Evolutionary conservation across 2,888 invertebrate genomes (phyloP), one percentile per base, ranked within the genome.

Genomic region (Odontocolon sp.): DNA sequence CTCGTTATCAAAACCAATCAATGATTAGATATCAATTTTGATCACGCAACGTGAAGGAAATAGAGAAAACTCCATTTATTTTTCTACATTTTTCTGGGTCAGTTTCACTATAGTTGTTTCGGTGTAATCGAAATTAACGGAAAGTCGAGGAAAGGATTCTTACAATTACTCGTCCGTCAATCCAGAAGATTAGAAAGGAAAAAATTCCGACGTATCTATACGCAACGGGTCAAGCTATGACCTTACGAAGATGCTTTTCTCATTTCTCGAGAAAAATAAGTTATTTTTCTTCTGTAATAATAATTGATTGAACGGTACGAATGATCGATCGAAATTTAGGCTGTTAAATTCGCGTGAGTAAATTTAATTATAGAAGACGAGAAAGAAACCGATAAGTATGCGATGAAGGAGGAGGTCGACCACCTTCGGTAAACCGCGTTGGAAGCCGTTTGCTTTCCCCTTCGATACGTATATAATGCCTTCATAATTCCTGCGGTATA

Each of bases 401-500:
- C 16, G 50, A 54, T 14, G 33, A 70, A 66, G 61, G 36, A 64
- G 45, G 64, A 76, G 76, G 71, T 76, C 71, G 71, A 31, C 54
- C 54, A 76, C 76, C 76, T 76, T 67, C 14, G 57, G 47, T 40
- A 67, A 76, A 67, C 61, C 71, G 54, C 67, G 67, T 63, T n/a
- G 63, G 47, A 63, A 61, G 50, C 54, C 23, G 59, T 56, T 59
- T 52, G 70, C 77, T 79, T 79, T 79, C 79, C 77, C 79, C 79
- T 79, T 79, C 77, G 77, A 77, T 79, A 74, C 70, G 31, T 61
- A 38, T 57, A 66, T 66, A 77, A 72, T 66, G 63, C 77, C 70
- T 74, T 70, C 67, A 77, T 79, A 79, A 79, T 79, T 79, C 70
- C 74, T 77, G 73, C 57, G 79, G 79, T 77, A 72, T 59, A 47